Base-by-base conservation (phyloP, 2,797 vertebrate genomes). In the Glossophaga mutica region DNA sequence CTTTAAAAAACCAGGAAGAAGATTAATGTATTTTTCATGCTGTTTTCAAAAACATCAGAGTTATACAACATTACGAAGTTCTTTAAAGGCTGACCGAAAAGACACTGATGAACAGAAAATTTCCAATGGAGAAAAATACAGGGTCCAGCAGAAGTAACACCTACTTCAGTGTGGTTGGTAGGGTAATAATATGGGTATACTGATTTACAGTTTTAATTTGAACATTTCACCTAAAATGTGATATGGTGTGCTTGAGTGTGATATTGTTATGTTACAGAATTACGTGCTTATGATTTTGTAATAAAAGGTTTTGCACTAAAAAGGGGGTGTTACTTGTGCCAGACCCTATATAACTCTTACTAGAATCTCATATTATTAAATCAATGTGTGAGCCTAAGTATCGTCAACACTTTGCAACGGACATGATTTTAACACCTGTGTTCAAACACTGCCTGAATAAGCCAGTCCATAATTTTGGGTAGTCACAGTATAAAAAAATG, bases 21-120 rank as follows among this genome's bases (percentile, higher is more conserved):
- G 19, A 83, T 39, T 79, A 74, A n/a, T 3, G 37, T 67, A 74
- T 89, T 77, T 67, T 67, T 89, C 46, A 22, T 76, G 42, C 19
- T 87, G 65, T 90, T 90, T 87, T 84, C 82, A 87, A 90, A 90
- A 94, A 42, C n/a, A 62, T 50, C 67, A 67, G 6, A 94, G 15
- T 34, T 37, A 67, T 1, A 90, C 21, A 92, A 78, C 14, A 52
- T 34, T 55, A 93, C 8, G 44, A 57, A 86, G 29, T 55, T 82
- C 39, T 83, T 83, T 78, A 65, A 85, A 85, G 52, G 18, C 26
- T 70, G n/a, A 84, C 22, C 32, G 21, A 59, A 94, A 78, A 77
- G 34, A 78, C 34, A 37, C 14, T 82, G 22, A 76, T 16, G 5
- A 85, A 81, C 7, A 62, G 29, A 71, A 46, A 82, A 71, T 39